Base-by-base conservation (phyloP, 1,140 invertebrate species). In the Camponotus vicinus region DNA sequence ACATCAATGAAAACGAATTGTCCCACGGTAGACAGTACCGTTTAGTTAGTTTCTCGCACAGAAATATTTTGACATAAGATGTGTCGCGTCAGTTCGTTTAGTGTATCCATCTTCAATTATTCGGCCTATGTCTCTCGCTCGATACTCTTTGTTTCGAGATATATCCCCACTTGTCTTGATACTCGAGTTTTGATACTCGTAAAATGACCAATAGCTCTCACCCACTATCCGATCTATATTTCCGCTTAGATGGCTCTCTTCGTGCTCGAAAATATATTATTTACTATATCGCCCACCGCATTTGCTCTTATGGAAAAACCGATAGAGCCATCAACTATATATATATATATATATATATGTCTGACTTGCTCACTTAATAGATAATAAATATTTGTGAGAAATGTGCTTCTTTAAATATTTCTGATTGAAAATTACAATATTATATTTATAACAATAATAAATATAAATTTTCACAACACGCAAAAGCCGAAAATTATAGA, bases 251-350 rank as follows among this genome's bases (percentile, higher is more conserved):
- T 87, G 59, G 21, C 73, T 61, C 67, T 61, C 57, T 64, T 86
- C 86, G 42, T 77, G 59, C 75, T 86, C 84, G 42, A 86, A 92
- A 88, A 91, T 92, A 70, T 92, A 92, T 92, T 91, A 91, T 92
- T 92, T 91, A 92, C 88, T 61, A 82, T 78, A 73, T 70, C 91
- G 86, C 90, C 92, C 88, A 87, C 69, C 76, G 63, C 87, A 92
- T 92, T 92, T 90, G 64, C 80, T 86, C 83, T 79, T 52, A 21
- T 59, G 59, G 49, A 70, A 73, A 85, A 78, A 88, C 77, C 63
- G 55, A 15, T 86, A 18, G 34, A 49, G 59, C 73, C 21, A 11
- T 55, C 57, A 63, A 86, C 63, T 77, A 66, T 45, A 78, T 1
- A 57, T 27, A 21, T 71, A 70, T 34, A 27, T 27, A 27, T 27